Base-by-base conservation (phyloP, 2,888 invertebrate genomes). In the Spodoptera picta region DNA sequence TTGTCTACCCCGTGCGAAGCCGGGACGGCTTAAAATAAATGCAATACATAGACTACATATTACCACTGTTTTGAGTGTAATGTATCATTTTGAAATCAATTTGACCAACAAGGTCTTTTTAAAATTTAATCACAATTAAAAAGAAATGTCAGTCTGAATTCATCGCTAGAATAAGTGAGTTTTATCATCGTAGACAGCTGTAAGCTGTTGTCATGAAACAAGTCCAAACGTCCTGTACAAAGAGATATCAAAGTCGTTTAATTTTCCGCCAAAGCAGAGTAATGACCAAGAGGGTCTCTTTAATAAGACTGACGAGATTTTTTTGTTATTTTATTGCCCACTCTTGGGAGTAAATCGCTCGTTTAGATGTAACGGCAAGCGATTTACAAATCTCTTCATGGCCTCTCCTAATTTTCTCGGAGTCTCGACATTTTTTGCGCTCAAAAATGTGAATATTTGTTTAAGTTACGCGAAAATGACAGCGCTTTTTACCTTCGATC, bases 241-340 rank as follows among this genome's bases (percentile, higher is more conserved):
- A 82, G 81, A 79, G 78, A 83, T 80, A 83, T 75, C 71, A 79
- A 75, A 84, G 67, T 81, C 85, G 77, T 89, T 88, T 89, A 90
- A 90, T 88, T 89, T 90, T 86, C 85, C 86, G 84, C 85, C 87
- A 84, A 89, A 89, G 87, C 86, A 86, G 83, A 83, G 83, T 87
- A 89, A 89, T 87, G 85, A 86, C 85, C 78, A 71, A 79, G 80
- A 80, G 80, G 81, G 68, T 77, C 82, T 79, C 74, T 80, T 87
- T 89, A 88, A 90, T 88, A 89, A 89, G 87, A 84, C 84, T 87
- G 86, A 83, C 85, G 87, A 86, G 88, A 86, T 85, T 85, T 83
- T 79, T 85, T 83, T 80, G 76, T 80, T 87, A 87, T 90, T 90
- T 89, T 88, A 90, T 88, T 88, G 86, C 86, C 81, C 79, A 81